Conservation (phyloP, 2,888 invertebrate species). For the Strigamia transsilvanica region DNA sequence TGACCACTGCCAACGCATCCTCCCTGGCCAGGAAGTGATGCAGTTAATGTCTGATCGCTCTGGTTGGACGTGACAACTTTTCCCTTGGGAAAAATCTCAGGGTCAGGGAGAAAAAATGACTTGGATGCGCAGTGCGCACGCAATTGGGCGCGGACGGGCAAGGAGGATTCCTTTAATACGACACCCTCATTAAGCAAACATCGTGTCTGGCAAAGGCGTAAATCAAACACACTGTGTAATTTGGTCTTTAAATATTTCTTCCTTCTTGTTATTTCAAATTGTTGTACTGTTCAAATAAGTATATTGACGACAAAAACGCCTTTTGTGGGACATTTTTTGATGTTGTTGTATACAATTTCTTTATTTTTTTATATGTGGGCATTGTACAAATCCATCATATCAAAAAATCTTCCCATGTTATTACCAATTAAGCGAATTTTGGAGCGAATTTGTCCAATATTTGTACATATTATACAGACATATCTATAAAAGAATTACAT, state of each 20-base stretch:
- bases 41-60: slow-evolving; percentile 24
- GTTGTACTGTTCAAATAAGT: neutral
- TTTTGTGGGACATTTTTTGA: neutral
- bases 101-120: slow-evolving; percentile 17
- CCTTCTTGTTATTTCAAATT: neutral
- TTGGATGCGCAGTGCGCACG: slow-evolving; percentile 31
- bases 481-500: neutral
- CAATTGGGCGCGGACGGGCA: slow-evolving; percentile 34
- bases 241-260: no score
- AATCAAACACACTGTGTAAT: neutral
- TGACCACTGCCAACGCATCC: slow-evolving; percentile 35
- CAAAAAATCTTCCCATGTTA: neutral
- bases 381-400: slow-evolving; percentile 7
- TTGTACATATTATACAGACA: slow-evolving; percentile 17
- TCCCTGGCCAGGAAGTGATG: slow-evolving; percentile 35
- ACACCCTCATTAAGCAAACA: slow-evolving; percentile 27
- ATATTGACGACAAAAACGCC: neutral
- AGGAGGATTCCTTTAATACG: slow-evolving; percentile 14
- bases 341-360: neutral
- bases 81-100: slow-evolving; percentile 38
- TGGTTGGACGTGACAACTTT: slow-evolving; percentile 38
- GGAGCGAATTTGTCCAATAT: neutral
- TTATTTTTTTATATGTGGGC: neutral
- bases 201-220: slow-evolving; percentile 27
- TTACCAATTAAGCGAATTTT: neutral